A percentile compares a stretch with the other conserved stretches of the same genome.
These are phyloP conservation scores for Mastacembelus armatus DNA, from an alignment of 2,797 vertebrate species.

Conservation along the genomic window DNA sequence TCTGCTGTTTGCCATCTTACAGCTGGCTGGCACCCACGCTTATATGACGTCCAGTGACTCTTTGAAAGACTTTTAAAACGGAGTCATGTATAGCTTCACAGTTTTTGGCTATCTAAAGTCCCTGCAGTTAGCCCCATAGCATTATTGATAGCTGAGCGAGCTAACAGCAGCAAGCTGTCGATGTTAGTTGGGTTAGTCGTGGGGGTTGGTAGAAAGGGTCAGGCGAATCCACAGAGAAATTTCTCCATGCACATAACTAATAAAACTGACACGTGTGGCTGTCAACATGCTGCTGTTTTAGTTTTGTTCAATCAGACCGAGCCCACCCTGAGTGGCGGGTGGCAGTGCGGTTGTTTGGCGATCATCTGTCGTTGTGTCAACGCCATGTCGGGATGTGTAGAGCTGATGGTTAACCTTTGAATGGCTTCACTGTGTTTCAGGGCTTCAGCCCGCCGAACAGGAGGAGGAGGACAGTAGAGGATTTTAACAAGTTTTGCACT, in stretches of 20 bases:
- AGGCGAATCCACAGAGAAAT: background rate
- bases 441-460: conserved; percentile 84
- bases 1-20: conserved; percentile 5
- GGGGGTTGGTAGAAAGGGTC: conserved; percentile 43
- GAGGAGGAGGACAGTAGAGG: conserved; percentile 93
- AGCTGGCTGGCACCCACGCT: background rate
- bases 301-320: background rate
- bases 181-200: conserved; percentile 29
- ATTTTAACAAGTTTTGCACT: conserved; percentile 99
- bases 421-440: conserved; percentile 66
- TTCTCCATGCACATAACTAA: background rate
- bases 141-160: conserved; percentile 17
- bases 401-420: conserved; percentile 18
- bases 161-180: conserved; percentile 57
- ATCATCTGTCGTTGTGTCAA: conserved; percentile 32
- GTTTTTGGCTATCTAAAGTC: conserved; percentile 23
- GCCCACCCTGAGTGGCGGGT: background rate
- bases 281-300: background rate
- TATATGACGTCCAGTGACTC: background rate
- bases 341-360: conserved; percentile 7
- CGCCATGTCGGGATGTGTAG: conserved; percentile 49
- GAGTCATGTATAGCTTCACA: background rate
- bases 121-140: conserved; percentile 31
- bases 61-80: accelerated
- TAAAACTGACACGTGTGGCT: background rate